Base-by-base conservation (phyloP, 2,888 invertebrate genomes). In the Coelogynopora nodosa region DNA sequence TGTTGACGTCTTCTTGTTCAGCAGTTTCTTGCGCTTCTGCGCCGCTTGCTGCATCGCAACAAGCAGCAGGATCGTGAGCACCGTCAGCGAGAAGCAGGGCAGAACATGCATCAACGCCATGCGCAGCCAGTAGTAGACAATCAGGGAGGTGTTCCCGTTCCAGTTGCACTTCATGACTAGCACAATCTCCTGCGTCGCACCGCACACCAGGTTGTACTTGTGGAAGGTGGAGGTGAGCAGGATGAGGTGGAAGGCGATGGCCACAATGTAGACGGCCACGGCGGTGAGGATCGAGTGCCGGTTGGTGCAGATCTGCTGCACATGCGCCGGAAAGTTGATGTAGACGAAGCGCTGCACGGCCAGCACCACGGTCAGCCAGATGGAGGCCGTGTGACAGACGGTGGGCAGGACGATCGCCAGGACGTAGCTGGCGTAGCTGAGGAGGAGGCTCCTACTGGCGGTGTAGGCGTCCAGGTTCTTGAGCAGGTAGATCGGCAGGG, bases 311-410 rank as follows among this genome's bases (percentile, higher is more conserved):
- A 94, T 93, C n/a, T 95, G 95, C 87, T 96, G 94, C 0, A 97
- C 97, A 88, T 95, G 94, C 0, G 96, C 95, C 0, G 97, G 96
- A 91, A 97, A 96, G 90, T 97, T 97, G 0, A 97, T 97, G 92
- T 96, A 97, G 90, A 97, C 95, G 93, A 97, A 97, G 89, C 97
- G 93, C 92, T 97, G 97, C 26, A 95, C 95, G 0, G 97, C 97
- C 88, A 97, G 92, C 0, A 96, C 95, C 89, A 97, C 93, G 0
- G 97, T 97, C 89, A 97, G 93, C 97, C 97, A 97, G 88, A 97
- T 96, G 89, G 96, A 96, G 0, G 96, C 96, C 1, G 97, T 96
- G 93, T 97, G 97, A 92, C 96, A 97, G 92, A 86, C 67, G 10
- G 90, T 91, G 0, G 92, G 92, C 67, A 92, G 89, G 49, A 90